These are phyloP conservation scores for Epizoanthus fatuus DNA, from an alignment of 92 coral and sea anemone species.

Conservation along the genomic window DNA sequence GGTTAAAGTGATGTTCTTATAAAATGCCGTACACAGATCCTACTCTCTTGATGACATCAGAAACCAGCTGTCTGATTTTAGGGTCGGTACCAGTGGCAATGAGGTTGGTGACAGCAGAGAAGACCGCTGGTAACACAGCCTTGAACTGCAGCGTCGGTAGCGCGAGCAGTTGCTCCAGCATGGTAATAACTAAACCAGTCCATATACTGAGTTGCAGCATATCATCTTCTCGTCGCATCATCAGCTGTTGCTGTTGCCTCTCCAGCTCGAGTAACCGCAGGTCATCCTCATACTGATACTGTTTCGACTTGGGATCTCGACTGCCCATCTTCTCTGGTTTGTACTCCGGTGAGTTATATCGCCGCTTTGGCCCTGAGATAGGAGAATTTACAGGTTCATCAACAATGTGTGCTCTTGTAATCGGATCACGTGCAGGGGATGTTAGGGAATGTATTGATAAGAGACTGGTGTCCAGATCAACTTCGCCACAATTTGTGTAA, in stretches of 20 bases:
- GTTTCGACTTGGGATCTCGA: conserved; percentile 73
- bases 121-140: conserved; percentile 98
- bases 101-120: conserved; percentile 96
- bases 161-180: conserved; percentile 91
- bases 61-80: conserved; percentile 95
- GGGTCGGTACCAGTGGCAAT: conserved; percentile 94
- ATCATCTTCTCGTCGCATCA: conserved; percentile 90
- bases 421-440: conserved; percentile 88
- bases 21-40: conserved; percentile 98
- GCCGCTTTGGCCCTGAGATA: conserved; percentile 60
- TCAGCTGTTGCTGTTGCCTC: conserved; percentile 76
- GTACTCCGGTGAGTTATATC: conserved; percentile 73
- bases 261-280: conserved; percentile 88
- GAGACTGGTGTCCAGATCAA: conserved; percentile 73
- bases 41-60: conserved; percentile 92
- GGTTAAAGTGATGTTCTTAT: conserved; percentile 29
- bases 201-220: conserved; percentile 92
- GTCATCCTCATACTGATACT: conserved; percentile 85
- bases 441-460: conserved; percentile 87
- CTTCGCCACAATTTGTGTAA: conserved; percentile 64
- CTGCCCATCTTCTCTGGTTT: conserved; percentile 58
- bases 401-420: conserved; percentile 55
- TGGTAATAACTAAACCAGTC: conserved; percentile 93
- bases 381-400: conserved; percentile 85
- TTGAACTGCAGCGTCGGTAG: conserved; percentile 99